Evolutionary conservation across 2,888 invertebrate genomes (phyloP), one percentile per base, ranked within the genome.

Genomic region (Dicyrtomina minuta): DNA sequence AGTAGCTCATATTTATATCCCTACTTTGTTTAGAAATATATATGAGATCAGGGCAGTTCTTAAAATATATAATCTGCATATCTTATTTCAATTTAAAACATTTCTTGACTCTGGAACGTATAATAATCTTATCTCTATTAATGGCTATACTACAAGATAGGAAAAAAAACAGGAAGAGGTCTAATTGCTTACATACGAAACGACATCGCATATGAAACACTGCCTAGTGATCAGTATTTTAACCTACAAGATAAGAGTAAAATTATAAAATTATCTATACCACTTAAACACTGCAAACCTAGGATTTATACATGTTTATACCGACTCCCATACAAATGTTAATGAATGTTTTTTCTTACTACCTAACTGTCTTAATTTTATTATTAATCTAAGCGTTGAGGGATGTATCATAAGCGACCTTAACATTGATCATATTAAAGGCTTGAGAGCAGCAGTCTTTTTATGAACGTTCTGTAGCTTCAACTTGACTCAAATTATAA

Each of bases 401-500:
- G 13, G 12, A 4, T 39, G 33, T n/a, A 27, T 39, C 10, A 3
- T 58, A 3, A 33, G 41, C 6, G 58, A 58, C n/a, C n/a, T 53
- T 22, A 53, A 53, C 13, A 20, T 53, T 22, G 53, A 53, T 17
- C 13, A 24, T 4, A 3, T 53, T 4, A 8, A 22, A 4, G 53
- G 24, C 24, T 12, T 13, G 12, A 3, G 53, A 5, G 53, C 53
- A 53, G n/a, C 20, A 6, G 13, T 53, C 6, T 12, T 22, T 3
- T 10, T 4, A 4, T 12, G 24, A 53, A 20, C 53, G 12, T 53
- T 53, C 24, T 53, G 22, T 5, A 53, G 24, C 4, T 6, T 17
- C 12, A 53, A 53, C 24, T 53, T 53, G 5, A 20, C 53, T 20
- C 53, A 53, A 22, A 53, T 53, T 22, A 53, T 53, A 13, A 53